phyloP scores from a whole-genome alignment of 2,797 vertebrate genomes.

The Cyprinella venusta region DNA sequence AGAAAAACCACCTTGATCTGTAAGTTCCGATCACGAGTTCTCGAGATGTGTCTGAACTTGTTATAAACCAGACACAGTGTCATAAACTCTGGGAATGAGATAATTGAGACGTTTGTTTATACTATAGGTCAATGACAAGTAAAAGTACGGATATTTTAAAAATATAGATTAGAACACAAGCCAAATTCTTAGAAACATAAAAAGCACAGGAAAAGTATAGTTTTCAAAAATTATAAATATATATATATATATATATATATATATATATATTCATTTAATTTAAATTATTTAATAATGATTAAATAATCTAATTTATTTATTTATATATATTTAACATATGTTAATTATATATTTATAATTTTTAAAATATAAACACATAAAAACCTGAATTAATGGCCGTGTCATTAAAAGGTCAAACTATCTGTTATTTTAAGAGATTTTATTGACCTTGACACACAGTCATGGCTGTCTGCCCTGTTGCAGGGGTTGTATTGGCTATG shows the following conservation, averaged over 20 bases:
- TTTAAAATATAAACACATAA: background rate
- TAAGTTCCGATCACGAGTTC: constrained; percentile 1
- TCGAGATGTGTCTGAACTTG: background rate
- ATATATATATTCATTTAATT: too few relatives aligned
- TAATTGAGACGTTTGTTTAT: background rate
- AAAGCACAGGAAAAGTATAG: background rate
- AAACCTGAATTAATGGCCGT: background rate
- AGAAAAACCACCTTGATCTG: background rate
- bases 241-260: too few relatives aligned
- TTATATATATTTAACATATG: too few relatives aligned
- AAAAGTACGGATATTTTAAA: background rate
- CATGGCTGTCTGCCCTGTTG: background rate
- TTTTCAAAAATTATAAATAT: too few relatives aligned
- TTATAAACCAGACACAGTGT: background rate
- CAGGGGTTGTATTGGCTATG: background rate
- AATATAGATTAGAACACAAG: background rate
- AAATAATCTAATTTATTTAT: too few relatives aligned
- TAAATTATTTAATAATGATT: too few relatives aligned
- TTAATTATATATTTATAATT: background rate
- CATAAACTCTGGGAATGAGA: background rate
- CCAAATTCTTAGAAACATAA: background rate
- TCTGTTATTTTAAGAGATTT: background rate
- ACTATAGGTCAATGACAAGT: background rate
- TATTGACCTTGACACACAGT: background rate
- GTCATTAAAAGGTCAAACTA: background rate